A percentile compares a stretch with the other conserved stretches of the same genome.
Conservation (phyloP, 2,888 invertebrate species). For the Ariolimax columbianus region DNA sequence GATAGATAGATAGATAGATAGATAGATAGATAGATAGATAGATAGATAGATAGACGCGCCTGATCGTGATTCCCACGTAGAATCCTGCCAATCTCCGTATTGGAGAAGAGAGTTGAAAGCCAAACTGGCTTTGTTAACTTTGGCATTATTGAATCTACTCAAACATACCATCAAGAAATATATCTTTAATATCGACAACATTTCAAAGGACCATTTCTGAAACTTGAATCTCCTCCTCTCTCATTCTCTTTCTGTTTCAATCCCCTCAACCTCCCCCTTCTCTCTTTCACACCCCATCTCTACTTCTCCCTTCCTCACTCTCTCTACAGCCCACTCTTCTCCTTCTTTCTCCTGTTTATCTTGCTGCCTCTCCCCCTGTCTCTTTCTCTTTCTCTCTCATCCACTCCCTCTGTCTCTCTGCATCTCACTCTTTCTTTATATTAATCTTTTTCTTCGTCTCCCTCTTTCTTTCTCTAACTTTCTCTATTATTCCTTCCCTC, state of each 20-base stretch:
- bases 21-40: background rate
- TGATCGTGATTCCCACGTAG: too few species aligned
- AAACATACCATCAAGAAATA: too few species aligned
- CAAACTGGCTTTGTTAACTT: too few species aligned
- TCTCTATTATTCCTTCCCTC: slow-evolving; percentile 26
- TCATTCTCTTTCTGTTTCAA: background rate
- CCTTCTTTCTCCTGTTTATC: background rate
- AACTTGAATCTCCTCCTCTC: too few species aligned
- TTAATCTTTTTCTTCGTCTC: slow-evolving; percentile 10
- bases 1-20: slow-evolving; percentile 33
- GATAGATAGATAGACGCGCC: too few species aligned
- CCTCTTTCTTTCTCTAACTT: slow-evolving; percentile 13
- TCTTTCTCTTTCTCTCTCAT: background rate
- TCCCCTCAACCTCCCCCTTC: background rate
- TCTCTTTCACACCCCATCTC: background rate
- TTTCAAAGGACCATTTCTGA: too few species aligned
- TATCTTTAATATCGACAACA: too few species aligned
- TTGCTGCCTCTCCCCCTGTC: background rate
- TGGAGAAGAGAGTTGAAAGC: too few species aligned
- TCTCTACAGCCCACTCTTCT: background rate
- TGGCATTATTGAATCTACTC: too few species aligned
- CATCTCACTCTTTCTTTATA: slow-evolving; percentile 12
- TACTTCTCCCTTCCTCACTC: background rate
- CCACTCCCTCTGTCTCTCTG: too few species aligned
- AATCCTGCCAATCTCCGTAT: too few species aligned